phyloP scores from a whole-genome alignment of 2,113 vertebrate genomes.

The Serilophus lunatus region DNA sequence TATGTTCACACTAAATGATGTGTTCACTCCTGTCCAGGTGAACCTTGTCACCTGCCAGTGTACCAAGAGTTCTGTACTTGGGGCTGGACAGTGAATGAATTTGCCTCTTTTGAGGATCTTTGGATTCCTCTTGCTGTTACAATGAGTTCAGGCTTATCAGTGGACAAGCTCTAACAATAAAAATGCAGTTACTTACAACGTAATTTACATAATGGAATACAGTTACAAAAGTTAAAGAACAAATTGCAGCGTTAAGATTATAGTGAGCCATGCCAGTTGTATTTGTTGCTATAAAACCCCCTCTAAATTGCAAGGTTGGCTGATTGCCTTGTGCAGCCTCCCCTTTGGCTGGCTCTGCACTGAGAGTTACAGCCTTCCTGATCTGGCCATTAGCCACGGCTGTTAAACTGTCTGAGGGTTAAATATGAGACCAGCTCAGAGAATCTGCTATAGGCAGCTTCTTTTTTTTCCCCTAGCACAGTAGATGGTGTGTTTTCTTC shows the following conservation, averaged over 20 bases:
- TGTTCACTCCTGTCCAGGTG: not conserved
- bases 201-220: not conserved
- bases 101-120: not conserved
- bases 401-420: not conserved
- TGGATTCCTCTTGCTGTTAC: not conserved
- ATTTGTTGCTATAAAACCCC: not conserved
- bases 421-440: not conserved
- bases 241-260: not conserved
- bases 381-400: not conserved
- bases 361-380: not conserved
- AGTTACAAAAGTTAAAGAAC: not conserved
- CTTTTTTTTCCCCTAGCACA: not conserved
- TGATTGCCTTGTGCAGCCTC: slow-evolving; percentile 6
- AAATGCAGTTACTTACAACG: not conserved
- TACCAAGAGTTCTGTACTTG: not conserved
- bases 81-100: not conserved
- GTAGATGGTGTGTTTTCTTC: not conserved
- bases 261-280: not conserved
- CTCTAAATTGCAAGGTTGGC: not conserved
- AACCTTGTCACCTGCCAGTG: not conserved
- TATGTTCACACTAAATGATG: not conserved
- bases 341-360: not conserved
- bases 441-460: not conserved
- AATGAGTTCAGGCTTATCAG: not conserved
- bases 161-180: not conserved